A percentile compares a stretch with the other conserved stretches of the same genome.
phyloP scores from a whole-genome alignment of 2,888 invertebrate species.

The Polymixis lichenea region DNA sequence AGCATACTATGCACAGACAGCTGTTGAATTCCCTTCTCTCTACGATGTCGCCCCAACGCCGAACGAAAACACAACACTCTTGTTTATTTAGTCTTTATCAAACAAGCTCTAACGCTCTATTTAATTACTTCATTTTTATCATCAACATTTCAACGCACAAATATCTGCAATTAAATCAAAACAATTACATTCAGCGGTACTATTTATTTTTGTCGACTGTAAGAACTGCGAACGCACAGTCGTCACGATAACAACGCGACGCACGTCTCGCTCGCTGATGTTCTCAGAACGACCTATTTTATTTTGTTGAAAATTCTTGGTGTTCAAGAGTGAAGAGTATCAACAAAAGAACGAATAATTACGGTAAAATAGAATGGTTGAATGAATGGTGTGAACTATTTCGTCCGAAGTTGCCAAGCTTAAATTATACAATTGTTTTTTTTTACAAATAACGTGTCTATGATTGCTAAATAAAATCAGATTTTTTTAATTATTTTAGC shows the following conservation, averaged over 20 bases:
- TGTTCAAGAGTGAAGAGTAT: constrained; percentile 46
- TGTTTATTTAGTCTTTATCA: constrained; percentile 75
- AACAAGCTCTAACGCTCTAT: constrained; percentile 52
- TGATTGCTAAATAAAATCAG: constrained; percentile 5
- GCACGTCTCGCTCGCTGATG: constrained; percentile 84
- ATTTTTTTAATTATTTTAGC: too few species aligned
- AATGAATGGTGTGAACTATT: constrained; percentile 16
- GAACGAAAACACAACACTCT: constrained; percentile 84
- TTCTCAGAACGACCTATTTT: constrained; percentile 70
- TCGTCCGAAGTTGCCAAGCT: constrained; percentile 37
- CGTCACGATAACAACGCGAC: constrained; percentile 82
- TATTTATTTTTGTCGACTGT: constrained; percentile 66
- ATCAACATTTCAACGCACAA: constrained; percentile 64
- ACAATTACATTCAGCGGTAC: constrained; percentile 60
- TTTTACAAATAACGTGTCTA: constrained; percentile 9
- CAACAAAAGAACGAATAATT: constrained; percentile 44
- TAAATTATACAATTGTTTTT: background rate
- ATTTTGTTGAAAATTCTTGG: constrained; percentile 20
- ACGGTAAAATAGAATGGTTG: constrained; percentile 34
- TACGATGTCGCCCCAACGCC: constrained; percentile 76
- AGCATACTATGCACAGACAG: constrained; percentile 88
- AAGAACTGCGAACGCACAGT: constrained; percentile 88
- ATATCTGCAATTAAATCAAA: constrained; percentile 63
- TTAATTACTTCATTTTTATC: constrained; percentile 57
- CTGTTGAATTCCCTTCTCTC: constrained; percentile 81